Evolutionary conservation across 2,888 invertebrate genomes (phyloP), one percentile per base, ranked within the genome.

Genomic region (Trissolcus brochymenae): DNA sequence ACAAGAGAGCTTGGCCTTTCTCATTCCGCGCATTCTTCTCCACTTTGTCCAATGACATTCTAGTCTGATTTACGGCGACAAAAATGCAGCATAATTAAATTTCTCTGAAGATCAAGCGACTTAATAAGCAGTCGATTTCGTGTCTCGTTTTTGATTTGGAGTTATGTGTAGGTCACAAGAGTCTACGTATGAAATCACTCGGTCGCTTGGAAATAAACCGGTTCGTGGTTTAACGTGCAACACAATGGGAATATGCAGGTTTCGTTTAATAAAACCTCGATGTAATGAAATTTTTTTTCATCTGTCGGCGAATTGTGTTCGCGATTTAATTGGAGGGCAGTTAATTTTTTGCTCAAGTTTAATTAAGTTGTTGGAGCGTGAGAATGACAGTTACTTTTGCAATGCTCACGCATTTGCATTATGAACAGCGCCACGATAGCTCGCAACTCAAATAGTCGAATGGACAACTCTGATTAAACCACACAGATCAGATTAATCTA

Each of bases 281-380:
- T 73, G 77, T 77, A 77, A 77, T 77, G 68, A 77, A 77, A 77
- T 77, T 72, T 65, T 73, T 77, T 76, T 77, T 77, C 55, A 53
- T 68, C 68, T 55, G 73, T 57, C 73, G 72, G 16, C 61, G 73
- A 72, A 68, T 72, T 67, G 49, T 64, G 55, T 64, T 61, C 53
- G 11, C 61, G 55, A 51, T 13, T 67, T 51, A 17, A 50, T 25
- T 25, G 43, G 64, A 70, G 51, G 62, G 67, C 72, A 67, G 62
- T 76, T 72, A 71, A 71, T 66, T 76, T 72, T 72, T 67, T 72
- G 54, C 64, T 7, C 51, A 16, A 40, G 72, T 77, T 77, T 77
- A 73, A 77, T 77, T 77, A 72, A 77, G 67, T 56, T 43, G 56
- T 57, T 67, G 71, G 66, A 72, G 54, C 35, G 62, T 41, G 40